Base-by-base conservation (phyloP, 2,888 invertebrate species). In the Acleris cristana region DNA sequence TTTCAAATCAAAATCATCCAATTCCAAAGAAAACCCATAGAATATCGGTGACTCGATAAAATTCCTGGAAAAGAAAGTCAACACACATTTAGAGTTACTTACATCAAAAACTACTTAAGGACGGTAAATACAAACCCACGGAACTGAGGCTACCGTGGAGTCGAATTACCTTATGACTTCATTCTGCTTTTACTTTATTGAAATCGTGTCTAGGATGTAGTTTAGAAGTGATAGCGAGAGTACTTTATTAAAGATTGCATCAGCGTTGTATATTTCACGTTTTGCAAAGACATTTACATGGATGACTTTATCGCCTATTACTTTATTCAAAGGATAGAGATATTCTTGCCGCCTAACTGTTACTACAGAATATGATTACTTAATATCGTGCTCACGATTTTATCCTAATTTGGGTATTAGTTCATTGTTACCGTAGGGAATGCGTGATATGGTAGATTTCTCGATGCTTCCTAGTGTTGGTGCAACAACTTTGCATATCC, bases 131-230 rank as follows among this genome's bases (percentile, higher is more conserved):
- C 81, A 78, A 79, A 81, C 79, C 78, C 76, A 66, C 69, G 70
- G 54, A 69, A 64, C 67, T 72, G 70, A 77, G 81, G 85, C 87
- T 86, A 84, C 88, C 80, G 85, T 82, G 82, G 80, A 79, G 79
- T 81, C 76, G 76, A 79, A 82, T 84, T 82, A 82, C 81, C 79
- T 85, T 87, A 89, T 85, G 81, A 84, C 88, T 91, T 88, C 86
- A 89, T 90, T 89, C 86, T 72, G 81, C 81, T 85, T 83, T 78
- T 82, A 88, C 88, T 88, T 88, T 90, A 91, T 90, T 86, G 88
- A 88, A 87, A 83, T 88, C 89, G 90, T 90, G 89, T 84, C 64
- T 74, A 71, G 76, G 76, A 77, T 79, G 78, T 74, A 85, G 87
- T 79, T 78, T 71, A 79, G 71, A 77, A 76, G 81, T 78, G 70